Evolutionary conservation across 2,888 invertebrate genomes (phyloP), one percentile per base, ranked within the genome.

Genomic region (Oithona nana): DNA sequence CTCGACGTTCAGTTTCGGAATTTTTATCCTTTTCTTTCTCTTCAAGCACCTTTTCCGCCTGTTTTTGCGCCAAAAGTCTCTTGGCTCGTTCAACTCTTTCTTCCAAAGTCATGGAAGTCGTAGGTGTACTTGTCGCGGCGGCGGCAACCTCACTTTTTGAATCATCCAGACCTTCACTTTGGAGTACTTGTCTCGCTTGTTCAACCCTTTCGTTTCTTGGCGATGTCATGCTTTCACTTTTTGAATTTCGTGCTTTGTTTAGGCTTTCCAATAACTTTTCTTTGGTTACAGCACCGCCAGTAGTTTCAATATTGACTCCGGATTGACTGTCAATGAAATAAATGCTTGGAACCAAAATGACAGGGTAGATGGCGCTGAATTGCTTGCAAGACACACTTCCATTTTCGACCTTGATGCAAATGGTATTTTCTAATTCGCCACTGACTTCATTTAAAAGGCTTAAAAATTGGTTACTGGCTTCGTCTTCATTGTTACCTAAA

Each of bases 351-450:
- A 59, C 59, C 24, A 59, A 28, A 16, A 59, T 20, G 22, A 59
- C 59, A 16, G 59, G 59, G 20, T 59, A 59, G 20, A 59, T 49
- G 24, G 48, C 22, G 22, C 22, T 20, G 48, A 57, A 57, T 31
- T 57, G 57, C 2, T 20, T 22, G 24, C 24, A 20, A 20, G 22
- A n/a, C 8, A 20, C 22, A 1, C 30, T 24, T 4, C 39, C 31
- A 22, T 30, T 39, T 29, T 57, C n/a, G 20, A 31, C 20, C 28
- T 30, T 30, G 30, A 57, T 39, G 48, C 57, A 29, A 1, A 57
- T 39, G 6, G 57, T 11, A 16, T 57, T 30, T 13, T 13, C 20
- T 3, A 57, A 57, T 11, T n/a, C 16, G n/a, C 20, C 29, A n/a
- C 31, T 31, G 30, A 22, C 30, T 13, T 30, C 22, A 8, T 57